Evolutionary conservation across 2,888 invertebrate species (phyloP).

Genomic region (Resseliella maxima): DNA sequence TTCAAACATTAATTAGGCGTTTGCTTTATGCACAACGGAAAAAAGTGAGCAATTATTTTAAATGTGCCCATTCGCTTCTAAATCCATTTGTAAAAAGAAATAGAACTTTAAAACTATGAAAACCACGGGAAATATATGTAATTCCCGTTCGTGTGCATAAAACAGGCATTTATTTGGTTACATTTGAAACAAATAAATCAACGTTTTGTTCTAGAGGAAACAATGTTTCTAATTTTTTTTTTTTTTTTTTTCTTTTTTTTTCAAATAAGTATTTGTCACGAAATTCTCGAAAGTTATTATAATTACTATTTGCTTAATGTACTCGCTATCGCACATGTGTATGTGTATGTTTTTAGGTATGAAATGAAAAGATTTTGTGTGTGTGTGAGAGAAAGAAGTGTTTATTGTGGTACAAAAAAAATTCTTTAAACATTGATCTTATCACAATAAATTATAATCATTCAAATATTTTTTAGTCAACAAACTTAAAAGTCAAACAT

Average conservation of each 20-base stretch:
- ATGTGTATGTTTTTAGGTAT: neutral
- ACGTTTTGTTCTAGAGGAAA: constrained; percentile 1
- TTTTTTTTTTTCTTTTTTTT: neutral
- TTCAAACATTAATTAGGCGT: constrained; percentile 4
- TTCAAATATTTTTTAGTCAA: no score
- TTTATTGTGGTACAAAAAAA: no score
- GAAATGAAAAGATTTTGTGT: neutral
- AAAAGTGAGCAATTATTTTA: constrained; percentile 14
- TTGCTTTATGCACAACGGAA: constrained; percentile 21
- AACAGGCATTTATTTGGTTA: constrained; percentile 45
- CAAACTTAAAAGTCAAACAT: no score
- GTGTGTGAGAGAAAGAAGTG: neutral
- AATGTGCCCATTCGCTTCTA: constrained; percentile 17
- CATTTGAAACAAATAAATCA: constrained; percentile 47
- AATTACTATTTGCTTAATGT: constrained; percentile 9
- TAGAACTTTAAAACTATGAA: neutral
- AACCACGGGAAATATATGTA: neutral
- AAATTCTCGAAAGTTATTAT: constrained; percentile 9
- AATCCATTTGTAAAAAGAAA: neutral
- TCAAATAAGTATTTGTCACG: constrained; percentile 30
- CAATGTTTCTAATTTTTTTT: no score
- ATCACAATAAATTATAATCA: no score
- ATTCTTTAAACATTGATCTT: neutral
- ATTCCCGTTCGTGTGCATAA: constrained; percentile 19
- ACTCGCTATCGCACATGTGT: neutral